These are phyloP conservation scores for Distichodus sexfasciatus DNA, from an alignment of 2,797 vertebrate species.

Conservation along the genomic window DNA sequence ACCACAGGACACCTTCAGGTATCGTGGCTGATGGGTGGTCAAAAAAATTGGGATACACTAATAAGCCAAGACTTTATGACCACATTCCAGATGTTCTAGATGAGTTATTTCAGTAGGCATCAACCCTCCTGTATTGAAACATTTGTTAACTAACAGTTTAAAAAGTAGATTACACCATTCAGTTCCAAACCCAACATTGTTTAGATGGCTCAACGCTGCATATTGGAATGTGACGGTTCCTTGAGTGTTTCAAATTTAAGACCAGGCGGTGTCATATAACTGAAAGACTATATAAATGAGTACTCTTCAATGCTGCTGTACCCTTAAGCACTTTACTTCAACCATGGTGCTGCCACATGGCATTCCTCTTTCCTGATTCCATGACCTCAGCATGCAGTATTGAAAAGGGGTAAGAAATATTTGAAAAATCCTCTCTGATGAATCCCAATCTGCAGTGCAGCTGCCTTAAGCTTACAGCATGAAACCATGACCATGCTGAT, in stretches of 20 bases:
- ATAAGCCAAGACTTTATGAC: too few species aligned
- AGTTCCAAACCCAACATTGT: too few species aligned
- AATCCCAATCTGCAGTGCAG: slow-evolving; percentile 54
- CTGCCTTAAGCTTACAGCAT: slow-evolving; percentile 50
- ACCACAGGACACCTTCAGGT: too few species aligned
- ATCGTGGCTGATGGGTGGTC: too few species aligned
- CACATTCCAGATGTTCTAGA: too few species aligned
- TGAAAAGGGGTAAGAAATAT: neutral
- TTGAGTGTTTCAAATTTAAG: neutral
- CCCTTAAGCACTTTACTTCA: neutral
- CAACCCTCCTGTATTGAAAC: too few species aligned
- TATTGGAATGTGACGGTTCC: neutral
- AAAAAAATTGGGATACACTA: too few species aligned
- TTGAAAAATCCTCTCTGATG: slow-evolving; percentile 2
- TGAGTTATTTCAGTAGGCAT: too few species aligned
- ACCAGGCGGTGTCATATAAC: neutral
- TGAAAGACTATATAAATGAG: neutral
- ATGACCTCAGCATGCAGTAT: neutral
- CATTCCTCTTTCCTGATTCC: neutral
- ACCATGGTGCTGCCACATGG: neutral
- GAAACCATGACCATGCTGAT: slow-evolving; percentile 52
- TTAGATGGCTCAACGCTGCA: neutral
- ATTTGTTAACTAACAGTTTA: too few species aligned
- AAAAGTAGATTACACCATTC: neutral
- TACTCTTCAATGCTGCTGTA: neutral